Evolutionary conservation across 2,113 vertebrate genomes (phyloP), one percentile per base, ranked within the genome.

Genomic region (Mustela lutreola): DNA sequence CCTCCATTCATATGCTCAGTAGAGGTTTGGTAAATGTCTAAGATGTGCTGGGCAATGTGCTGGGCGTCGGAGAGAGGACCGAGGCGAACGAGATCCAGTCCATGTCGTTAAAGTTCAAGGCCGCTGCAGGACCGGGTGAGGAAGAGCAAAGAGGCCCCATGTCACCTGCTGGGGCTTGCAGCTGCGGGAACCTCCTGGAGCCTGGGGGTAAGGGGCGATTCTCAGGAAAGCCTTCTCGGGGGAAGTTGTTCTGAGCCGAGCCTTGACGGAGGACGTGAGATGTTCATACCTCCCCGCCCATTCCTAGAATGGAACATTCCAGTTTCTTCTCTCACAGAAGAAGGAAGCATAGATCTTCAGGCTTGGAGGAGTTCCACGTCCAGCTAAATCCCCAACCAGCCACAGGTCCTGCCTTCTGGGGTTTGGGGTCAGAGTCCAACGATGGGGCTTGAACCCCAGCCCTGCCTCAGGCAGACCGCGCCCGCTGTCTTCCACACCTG

Each of bases 401-500:
- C 18, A 1, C 26, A 4, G 9, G 4, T 36, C 56, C 76, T 9
- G 56, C 65, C 62, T 16, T 0, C 28, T 7, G 58, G 19, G 82
- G 7, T 1, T 5, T 6, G 39, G 18, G 82, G 31, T 62, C 26
- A 0, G 73, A 28, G 48, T 7, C 94, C 5, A 0, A 22, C 31
- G 80, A 22, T 1, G 19, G 60, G n/a, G 26, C 22, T 12, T 7
- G 42, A 31, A 12, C 22, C 19, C 11, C 24, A 19, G 58, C 71
- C 76, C 14, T 5, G 39, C n/a, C 48, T 19, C 80, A 3, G 1
- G 24, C 5, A 7, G 75, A 11, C 24, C 2, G 2, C 0, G 7
- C 70, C 33, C 7, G 11, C 19, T 1, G 48, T 31, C 33, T 24
- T 76, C 62, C 6, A 15, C 5, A 9, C 75, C 79, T 5, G 62